Evolutionary conservation across 2,888 invertebrate species (phyloP), one percentile per base, ranked within the genome.

Genomic region (Drosophila maculinotata): DNA sequence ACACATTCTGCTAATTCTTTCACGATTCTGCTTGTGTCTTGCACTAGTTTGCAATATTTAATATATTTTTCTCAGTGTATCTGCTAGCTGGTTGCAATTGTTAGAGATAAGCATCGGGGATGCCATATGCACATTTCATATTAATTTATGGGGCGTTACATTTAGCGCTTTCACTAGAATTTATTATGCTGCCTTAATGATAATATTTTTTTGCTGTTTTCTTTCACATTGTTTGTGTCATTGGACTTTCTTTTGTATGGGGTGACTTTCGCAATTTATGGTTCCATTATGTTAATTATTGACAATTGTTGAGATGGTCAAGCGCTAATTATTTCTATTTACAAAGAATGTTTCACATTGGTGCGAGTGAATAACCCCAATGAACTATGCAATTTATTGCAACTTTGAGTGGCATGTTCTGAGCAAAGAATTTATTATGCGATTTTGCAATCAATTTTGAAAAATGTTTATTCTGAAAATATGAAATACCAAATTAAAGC

Each of bases 281-380:
- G 69, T 72, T 83, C 73, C 86, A 87, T 86, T 88, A 87, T 89
- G 88, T 89, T 89, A 89, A 88, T 89, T 82, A 80, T 88, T 72
- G 75, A 72, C 87, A 89, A 89, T 89, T 89, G 85, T 47, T 66
- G 54, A 20, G 20, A 35, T 54, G 67, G 39, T 67, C 62, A 79
- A 63, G 53, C 64, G 54, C 60, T 59, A 76, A 76, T 79, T 71
- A 64, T 76, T 68, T 71, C 76, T 76, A 76, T 71, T 62, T 52
- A 39, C 42, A 12, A 3, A 33, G 8, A 28, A 23, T 28, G 20
- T 38, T 39, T 41, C 20, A 41, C 35, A 53, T 47, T 48, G 39
- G 15, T 7, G 39, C 7, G 26, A 33, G 62, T 60, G 44, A 52
- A 49, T 70, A 65, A 70, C 76, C 72, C 42, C 54, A 14, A 26